Evolutionary conservation across 2,888 invertebrate species (phyloP), one percentile per base, ranked within the genome.

Genomic region (Nesidiocoris tenuis): DNA sequence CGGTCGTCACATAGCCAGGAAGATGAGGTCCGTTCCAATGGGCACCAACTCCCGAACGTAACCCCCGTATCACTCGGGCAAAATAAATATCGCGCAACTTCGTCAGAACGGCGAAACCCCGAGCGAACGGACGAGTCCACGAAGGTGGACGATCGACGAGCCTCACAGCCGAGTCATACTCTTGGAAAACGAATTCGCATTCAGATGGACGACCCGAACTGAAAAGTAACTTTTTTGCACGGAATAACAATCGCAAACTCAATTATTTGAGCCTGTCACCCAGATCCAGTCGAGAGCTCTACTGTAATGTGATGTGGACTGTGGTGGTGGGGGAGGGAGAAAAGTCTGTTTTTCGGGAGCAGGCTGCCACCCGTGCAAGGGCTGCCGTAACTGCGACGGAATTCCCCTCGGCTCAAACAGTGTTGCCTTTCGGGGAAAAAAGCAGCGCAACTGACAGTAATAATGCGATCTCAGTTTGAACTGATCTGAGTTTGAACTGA

Each of bases 1-100:
- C 70, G 57, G 70, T 70, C 70, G 70, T 70, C 70, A 70, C 70
- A 70, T 70, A 70, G 70, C 70, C 70, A 70, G 56, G 70, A 70
- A 19, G 70, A 57, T 70, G 39, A 39, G 39, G 39, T 39, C 12
- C 39, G 70, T 57, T 25, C 70, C 22, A 70, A 54, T 56, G 59
- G 70, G 70, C 59, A 70, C 70, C 57, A 70, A 54, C 70, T 67
- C 56, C 54, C n/a, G 22, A 55, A 67, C 22, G 54, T 54, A 56
- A 19, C 22, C 22, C 16, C 67, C 65, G 56, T 70, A 70, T 59
- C 70, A 70, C 24, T 70, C 25, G 67, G 70, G 39, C 39, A 39
- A 39, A 39, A 39, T 39, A 39, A 39, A 39, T 39, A 39, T 39
- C 39, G 39, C 39, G 39, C 39, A 39, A 39, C 39, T 39, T 39